phyloP scores from a whole-genome alignment of 1,140 invertebrate species.

The Gonioctena quinquepunctata region DNA sequence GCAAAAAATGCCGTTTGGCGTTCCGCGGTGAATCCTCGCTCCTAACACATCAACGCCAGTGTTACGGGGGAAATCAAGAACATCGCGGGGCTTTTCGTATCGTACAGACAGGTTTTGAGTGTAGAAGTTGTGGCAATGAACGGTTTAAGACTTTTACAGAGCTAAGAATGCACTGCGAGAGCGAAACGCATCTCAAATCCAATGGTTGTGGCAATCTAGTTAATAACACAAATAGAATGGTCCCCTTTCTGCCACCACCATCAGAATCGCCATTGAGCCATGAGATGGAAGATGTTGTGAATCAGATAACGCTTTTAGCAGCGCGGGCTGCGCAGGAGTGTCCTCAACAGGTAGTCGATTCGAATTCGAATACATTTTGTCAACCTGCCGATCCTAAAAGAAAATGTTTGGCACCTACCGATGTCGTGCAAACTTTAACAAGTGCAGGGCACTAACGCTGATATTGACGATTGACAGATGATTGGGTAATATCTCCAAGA shows the following conservation, averaged over 20 bases:
- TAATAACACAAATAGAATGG: constrained; percentile 24
- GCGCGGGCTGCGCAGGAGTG: constrained; percentile 68
- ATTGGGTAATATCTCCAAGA: no score
- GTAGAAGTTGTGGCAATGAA: constrained; percentile 66
- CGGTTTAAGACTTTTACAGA: constrained; percentile 64
- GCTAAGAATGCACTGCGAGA: constrained; percentile 71
- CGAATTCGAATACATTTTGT: constrained; percentile 60
- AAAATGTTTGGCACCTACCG: constrained; percentile 58
- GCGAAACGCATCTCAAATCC: constrained; percentile 59
- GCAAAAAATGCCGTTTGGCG: constrained; percentile 82
- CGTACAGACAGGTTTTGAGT: constrained; percentile 72
- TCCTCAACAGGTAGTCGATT: constrained; percentile 43
- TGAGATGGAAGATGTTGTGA: constrained; percentile 82
- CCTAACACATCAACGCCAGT: constrained; percentile 72
- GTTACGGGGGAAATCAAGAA: constrained; percentile 68
- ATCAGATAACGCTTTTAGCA: constrained; percentile 78
- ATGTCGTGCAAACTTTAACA: constrained; percentile 59
- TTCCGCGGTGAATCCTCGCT: constrained; percentile 76
- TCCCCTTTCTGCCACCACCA: constrained; percentile 51
- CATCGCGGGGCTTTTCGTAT: constrained; percentile 67
- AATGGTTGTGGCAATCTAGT: constrained; percentile 29
- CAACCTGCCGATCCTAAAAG: constrained; percentile 57
- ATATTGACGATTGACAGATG: neutral
- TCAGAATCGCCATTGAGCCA: constrained; percentile 67
- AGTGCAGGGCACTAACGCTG: constrained; percentile 61